phyloP scores from a whole-genome alignment of 2,888 invertebrate genomes.

The Drosophila formosana region DNA sequence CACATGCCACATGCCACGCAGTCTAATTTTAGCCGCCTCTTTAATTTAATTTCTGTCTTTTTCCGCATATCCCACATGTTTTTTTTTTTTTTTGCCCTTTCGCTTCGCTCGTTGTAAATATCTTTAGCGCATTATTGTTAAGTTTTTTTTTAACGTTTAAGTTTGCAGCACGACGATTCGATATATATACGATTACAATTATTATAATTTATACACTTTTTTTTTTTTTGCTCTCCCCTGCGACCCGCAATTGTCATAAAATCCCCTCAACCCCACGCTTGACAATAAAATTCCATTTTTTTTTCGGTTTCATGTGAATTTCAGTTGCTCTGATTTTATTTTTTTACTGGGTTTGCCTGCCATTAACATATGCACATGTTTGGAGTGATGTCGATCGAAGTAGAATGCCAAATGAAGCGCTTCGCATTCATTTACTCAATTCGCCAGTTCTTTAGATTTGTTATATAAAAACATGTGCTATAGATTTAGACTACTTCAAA shows the following conservation, averaged over 20 bases:
- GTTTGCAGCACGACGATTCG: constrained; percentile 21
- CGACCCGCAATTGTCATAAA: not conserved
- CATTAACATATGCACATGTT: not conserved
- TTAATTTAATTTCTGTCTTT: constrained; percentile 32
- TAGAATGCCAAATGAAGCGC: not conserved
- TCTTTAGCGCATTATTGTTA: constrained; percentile 58
- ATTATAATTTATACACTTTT: constrained; percentile 17
- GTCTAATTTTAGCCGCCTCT: constrained; percentile 16
- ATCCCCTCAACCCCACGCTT: constrained; percentile 44
- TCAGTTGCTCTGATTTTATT: not conserved
- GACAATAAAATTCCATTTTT: constrained; percentile 74
- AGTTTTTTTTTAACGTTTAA: constrained; percentile 56
- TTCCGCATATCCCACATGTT: not conserved
- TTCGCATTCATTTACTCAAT: not conserved
- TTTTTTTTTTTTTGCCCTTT: constrained; percentile 20
- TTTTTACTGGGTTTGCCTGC: not conserved
- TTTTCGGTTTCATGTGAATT: constrained; percentile 55
- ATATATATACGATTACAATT: constrained; percentile 20
- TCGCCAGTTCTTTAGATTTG: too few relatives aligned
- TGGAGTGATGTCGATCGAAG: not conserved
- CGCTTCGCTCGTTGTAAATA: constrained; percentile 53
- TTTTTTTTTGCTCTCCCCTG: constrained; percentile 36
- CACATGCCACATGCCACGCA: constrained; percentile 3
- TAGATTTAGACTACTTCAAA: too few relatives aligned
- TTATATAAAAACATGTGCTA: too few relatives aligned